Conservation (phyloP, 2,113 vertebrate species). For the Gorsachius goisagi region DNA sequence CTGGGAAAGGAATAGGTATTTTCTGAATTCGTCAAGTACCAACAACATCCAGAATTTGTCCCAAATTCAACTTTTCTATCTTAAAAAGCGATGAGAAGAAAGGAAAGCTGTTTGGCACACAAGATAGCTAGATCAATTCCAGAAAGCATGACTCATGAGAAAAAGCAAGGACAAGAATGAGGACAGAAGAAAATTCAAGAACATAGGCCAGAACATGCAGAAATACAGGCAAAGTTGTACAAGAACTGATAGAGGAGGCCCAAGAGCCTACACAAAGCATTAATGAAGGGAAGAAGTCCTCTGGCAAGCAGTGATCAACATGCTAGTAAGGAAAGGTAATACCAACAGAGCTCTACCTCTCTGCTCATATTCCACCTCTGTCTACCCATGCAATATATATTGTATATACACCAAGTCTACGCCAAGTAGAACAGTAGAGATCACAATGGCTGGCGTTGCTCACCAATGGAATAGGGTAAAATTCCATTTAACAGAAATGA, state of each 20-base stretch:
- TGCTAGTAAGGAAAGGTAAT: neutral
- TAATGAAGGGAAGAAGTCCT: neutral
- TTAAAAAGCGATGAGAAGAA: neutral
- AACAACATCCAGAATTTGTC: neutral
- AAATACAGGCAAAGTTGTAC: neutral
- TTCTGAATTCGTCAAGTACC: neutral
- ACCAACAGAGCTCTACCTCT: neutral
- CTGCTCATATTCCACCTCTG: neutral
- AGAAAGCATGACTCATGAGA: neutral
- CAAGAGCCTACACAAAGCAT: neutral
- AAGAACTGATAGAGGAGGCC: neutral
- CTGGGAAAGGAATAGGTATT: neutral
- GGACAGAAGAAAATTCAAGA: neutral
- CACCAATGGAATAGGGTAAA: neutral
- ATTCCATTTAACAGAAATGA: neutral
- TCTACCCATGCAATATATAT: fast-evolving
- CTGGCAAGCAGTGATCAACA: neutral
- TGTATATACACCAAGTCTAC: neutral
- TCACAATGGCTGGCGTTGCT: fast-evolving
- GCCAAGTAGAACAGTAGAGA: no score
- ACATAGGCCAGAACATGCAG: neutral
- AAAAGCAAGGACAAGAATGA: neutral
- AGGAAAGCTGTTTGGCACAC: neutral
- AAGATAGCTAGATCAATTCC: neutral
- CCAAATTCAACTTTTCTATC: neutral